These are phyloP conservation scores for Anguilla rostrata DNA, from an alignment of 2,113 vertebrate genomes.

Conservation along the genomic window DNA sequence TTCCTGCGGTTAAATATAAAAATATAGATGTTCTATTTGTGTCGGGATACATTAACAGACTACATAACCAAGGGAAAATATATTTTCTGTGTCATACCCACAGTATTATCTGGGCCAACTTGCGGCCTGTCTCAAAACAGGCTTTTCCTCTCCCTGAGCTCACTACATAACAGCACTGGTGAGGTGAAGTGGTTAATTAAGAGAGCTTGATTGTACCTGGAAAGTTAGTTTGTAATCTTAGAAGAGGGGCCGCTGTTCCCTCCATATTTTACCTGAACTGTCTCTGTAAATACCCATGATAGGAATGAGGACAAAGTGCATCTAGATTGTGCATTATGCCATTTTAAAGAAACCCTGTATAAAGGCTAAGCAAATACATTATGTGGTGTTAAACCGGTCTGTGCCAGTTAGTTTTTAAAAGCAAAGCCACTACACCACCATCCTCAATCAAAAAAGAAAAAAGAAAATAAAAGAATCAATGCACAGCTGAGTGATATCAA, in stretches of 20 bases:
- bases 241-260: too few relatives aligned
- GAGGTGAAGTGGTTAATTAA: not conserved
- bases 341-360: not conserved
- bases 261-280: not conserved
- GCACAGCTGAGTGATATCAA: not conserved
- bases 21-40: not conserved
- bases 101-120: not conserved
- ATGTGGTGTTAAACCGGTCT: not conserved
- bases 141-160: not conserved
- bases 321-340: not conserved
- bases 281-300: not conserved
- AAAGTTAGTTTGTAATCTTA: not conserved
- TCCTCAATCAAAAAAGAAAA: too few relatives aligned
- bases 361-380: not conserved
- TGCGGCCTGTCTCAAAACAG: too few relatives aligned
- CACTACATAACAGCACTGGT: not conserved
- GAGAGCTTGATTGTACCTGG: not conserved
- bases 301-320: not conserved
- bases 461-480: too few relatives aligned
- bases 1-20: not conserved
- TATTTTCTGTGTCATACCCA: not conserved
- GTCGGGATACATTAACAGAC: not conserved
- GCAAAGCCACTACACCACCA: not conserved
- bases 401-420: not conserved
- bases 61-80: not conserved